phyloP scores from a whole-genome alignment of 2,888 invertebrate genomes.

The Geophilus truncorum region DNA sequence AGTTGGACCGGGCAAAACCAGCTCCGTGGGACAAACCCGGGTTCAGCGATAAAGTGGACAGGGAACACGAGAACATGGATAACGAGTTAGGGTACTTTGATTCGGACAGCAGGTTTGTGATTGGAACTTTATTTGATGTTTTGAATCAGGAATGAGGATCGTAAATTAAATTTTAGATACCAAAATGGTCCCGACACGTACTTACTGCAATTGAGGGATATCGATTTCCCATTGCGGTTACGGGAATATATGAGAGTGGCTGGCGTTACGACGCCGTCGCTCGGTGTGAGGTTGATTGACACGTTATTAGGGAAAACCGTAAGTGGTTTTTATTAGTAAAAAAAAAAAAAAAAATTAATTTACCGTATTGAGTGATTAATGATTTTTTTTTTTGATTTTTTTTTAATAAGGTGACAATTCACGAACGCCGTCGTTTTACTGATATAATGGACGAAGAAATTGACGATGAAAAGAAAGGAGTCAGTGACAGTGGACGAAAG shows the following conservation, averaged over 20 bases:
- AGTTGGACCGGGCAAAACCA: slow-evolving; percentile 31
- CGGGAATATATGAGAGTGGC: slow-evolving; percentile 78
- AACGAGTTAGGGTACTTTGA: slow-evolving; percentile 74
- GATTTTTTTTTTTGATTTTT: background rate
- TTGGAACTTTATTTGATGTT: background rate
- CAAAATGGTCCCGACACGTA: slow-evolving; percentile 97
- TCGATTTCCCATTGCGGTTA: slow-evolving; percentile 87
- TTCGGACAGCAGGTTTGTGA: slow-evolving; percentile 61
- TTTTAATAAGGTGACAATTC: slow-evolving; percentile 49
- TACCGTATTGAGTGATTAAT: no score
- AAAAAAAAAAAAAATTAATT: no score
- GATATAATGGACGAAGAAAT: slow-evolving; percentile 95
- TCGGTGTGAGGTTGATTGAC: slow-evolving; percentile 40
- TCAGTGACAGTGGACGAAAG: slow-evolving; percentile 52
- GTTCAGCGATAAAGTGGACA: slow-evolving; percentile 51
- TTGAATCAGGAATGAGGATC: background rate
- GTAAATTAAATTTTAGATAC: slow-evolving; percentile 61
- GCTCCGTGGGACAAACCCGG: slow-evolving; percentile 22
- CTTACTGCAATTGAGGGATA: slow-evolving; percentile 84
- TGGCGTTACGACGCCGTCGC: slow-evolving; percentile 40
- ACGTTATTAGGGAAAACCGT: slow-evolving; percentile 37
- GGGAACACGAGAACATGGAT: slow-evolving; percentile 72
- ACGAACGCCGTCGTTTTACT: slow-evolving; percentile 83
- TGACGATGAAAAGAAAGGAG: slow-evolving; percentile 71
- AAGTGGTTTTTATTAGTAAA: no score